A percentile compares a stretch with the other conserved stretches of the same genome.
Conservation (phyloP, 2,113 vertebrate species). For the Gallinago undulata region DNA sequence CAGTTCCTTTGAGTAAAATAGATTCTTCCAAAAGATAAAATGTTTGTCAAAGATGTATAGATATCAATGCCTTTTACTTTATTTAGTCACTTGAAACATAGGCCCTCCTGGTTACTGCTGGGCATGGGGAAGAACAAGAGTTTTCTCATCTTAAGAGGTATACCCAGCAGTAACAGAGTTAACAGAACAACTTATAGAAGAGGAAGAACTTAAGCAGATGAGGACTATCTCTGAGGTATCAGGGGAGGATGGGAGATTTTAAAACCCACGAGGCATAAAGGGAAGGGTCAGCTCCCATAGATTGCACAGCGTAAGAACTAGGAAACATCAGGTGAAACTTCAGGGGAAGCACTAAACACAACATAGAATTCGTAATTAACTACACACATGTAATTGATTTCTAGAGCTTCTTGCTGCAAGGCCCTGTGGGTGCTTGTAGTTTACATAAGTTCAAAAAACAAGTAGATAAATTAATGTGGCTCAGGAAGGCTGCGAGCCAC, state of each 20-base stretch:
- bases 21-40: not conserved
- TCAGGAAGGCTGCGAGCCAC: not conserved
- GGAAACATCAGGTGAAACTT: not conserved
- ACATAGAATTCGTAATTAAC: not conserved
- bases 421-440: not conserved
- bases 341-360: not conserved
- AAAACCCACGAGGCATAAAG: not conserved
- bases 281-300: not conserved
- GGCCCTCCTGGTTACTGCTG: not conserved
- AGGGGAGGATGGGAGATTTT: not conserved
- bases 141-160: not conserved
- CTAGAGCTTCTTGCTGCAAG: not conserved
- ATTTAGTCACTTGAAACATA: not conserved
- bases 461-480: rapidly evolving
- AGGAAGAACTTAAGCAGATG: not conserved
- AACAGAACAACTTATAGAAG: not conserved
- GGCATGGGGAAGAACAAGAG: not conserved
- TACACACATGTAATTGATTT: not conserved
- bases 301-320: not conserved
- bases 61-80: not conserved
- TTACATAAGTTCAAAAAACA: not conserved
- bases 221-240: not conserved
- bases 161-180: too few relatives aligned
- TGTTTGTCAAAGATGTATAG: not conserved
- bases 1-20: not conserved